phyloP scores from a whole-genome alignment of 1,140 invertebrate species.

The Diplogasteroides magnus region DNA sequence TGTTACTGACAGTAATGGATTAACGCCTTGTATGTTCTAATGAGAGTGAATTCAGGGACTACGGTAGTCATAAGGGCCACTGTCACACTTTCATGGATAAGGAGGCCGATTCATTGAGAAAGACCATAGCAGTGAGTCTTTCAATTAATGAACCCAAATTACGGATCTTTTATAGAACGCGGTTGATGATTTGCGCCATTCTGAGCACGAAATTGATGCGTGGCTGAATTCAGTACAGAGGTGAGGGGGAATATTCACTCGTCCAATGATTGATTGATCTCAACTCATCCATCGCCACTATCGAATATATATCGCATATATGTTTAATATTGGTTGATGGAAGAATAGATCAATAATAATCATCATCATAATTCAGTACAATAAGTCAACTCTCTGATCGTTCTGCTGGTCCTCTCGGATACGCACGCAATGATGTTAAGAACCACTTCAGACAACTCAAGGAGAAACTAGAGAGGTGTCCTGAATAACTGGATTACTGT shows the following conservation, averaged over 20 bases:
- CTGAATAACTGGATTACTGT: neutral
- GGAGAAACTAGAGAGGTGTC: neutral
- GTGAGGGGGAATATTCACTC: too few species aligned
- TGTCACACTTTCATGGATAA: constrained; percentile 8
- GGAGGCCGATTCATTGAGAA: constrained; percentile 15
- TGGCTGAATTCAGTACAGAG: neutral
- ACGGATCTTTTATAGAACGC: neutral
- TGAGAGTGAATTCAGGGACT: constrained; percentile 2
- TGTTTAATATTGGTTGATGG: too few species aligned
- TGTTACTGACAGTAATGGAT: too few species aligned
- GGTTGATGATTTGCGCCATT: neutral
- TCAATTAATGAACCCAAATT: neutral
- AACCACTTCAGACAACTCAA: neutral
- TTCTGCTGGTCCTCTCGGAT: neutral
- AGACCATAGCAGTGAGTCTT: constrained; percentile 1
- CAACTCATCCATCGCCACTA: neutral
- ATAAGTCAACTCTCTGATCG: neutral
- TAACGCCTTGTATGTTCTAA: too few species aligned
- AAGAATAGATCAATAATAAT: neutral
- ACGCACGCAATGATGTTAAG: neutral
- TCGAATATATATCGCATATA: too few species aligned
- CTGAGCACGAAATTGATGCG: neutral
- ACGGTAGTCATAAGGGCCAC: constrained; percentile 15
- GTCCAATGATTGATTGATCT: too few species aligned
- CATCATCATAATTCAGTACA: neutral